Evolutionary conservation across 53 echinoderm and acorn worm species (phyloP).

Genomic region (Astropecten irregularis): DNA sequence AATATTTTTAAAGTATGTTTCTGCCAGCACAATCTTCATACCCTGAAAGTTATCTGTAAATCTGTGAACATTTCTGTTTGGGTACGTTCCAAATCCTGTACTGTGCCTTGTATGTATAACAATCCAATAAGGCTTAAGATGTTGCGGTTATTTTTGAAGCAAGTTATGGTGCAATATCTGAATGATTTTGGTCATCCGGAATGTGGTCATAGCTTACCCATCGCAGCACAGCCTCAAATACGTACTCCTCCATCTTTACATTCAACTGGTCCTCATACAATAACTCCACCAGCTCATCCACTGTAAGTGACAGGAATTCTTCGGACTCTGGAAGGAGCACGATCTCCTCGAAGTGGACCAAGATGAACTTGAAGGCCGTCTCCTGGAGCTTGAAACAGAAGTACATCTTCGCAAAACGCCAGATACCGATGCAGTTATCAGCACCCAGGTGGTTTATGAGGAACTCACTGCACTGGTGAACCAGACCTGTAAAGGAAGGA

Average conservation of each 20-base stretch:
- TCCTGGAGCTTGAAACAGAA: constrained; percentile 84
- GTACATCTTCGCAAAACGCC: constrained; percentile 90
- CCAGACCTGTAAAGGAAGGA: constrained; percentile 64
- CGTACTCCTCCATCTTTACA: constrained; percentile 99
- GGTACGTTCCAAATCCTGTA: too few species aligned
- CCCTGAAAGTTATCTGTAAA: too few species aligned
- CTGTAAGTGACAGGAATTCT: constrained; percentile 78
- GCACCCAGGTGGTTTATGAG: constrained; percentile 69
- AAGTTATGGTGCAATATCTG: too few species aligned
- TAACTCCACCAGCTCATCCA: constrained; percentile 81
- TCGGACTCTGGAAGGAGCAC: constrained; percentile 68
- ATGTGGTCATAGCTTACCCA: too few species aligned
- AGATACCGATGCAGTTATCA: constrained; percentile 88
- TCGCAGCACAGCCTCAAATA: constrained; percentile 87
- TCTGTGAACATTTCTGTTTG: too few species aligned
- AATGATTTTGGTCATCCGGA: too few species aligned
- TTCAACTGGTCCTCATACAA: constrained; percentile 82
- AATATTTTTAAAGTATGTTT: too few species aligned
- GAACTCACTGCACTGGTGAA: constrained; percentile 81
- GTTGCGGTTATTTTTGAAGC: too few species aligned
- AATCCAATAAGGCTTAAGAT: background rate
- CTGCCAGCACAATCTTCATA: too few species aligned
- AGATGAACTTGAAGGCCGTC: constrained; percentile 73
- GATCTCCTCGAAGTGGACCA: constrained; percentile 92
- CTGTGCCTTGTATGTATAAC: too few species aligned